Percentiles rank a stretch among this genome's conserved stretches.
These are phyloP conservation scores for Sorex fumeus DNA, from an alignment of 2,113 vertebrate species.

Conservation along the genomic window DNA sequence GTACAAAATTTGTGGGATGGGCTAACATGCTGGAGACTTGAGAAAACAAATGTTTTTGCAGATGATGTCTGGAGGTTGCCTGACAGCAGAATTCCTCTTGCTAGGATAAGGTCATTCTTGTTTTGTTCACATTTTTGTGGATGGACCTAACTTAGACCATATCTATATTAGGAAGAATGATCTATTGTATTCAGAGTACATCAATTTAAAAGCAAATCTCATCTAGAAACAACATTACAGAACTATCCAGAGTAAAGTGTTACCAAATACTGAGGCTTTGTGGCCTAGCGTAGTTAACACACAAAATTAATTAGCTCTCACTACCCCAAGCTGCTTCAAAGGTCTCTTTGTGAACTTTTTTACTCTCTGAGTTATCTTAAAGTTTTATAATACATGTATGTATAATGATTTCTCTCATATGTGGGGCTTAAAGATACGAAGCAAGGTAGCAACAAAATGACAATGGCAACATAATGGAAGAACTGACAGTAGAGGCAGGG, in stretches of 20 bases:
- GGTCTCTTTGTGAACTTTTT: constrained; percentile 33
- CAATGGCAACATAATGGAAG: too few relatives aligned
- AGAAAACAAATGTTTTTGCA: background rate
- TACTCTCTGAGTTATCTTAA: background rate
- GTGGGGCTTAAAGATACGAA: background rate
- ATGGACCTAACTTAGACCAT: background rate
- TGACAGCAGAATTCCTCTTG: background rate
- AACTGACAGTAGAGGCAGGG: too few relatives aligned
- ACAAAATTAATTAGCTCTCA: background rate
- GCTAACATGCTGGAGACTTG: background rate
- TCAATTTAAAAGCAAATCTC: background rate
- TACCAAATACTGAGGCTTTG: background rate
- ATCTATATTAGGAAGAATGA: background rate
- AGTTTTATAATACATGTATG: background rate
- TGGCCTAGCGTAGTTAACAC: background rate
- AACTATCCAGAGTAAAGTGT: background rate
- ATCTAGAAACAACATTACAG: background rate
- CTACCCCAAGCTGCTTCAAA: background rate
- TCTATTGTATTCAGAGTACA: constrained; percentile 30
- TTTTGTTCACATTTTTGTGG: background rate
- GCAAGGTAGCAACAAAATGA: too few relatives aligned
- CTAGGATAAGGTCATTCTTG: background rate
- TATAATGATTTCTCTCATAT: background rate
- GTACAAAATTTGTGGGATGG: background rate
- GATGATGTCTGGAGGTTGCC: background rate